phyloP scores from a whole-genome alignment of 2,113 vertebrate genomes.

The Alethe castanea region DNA sequence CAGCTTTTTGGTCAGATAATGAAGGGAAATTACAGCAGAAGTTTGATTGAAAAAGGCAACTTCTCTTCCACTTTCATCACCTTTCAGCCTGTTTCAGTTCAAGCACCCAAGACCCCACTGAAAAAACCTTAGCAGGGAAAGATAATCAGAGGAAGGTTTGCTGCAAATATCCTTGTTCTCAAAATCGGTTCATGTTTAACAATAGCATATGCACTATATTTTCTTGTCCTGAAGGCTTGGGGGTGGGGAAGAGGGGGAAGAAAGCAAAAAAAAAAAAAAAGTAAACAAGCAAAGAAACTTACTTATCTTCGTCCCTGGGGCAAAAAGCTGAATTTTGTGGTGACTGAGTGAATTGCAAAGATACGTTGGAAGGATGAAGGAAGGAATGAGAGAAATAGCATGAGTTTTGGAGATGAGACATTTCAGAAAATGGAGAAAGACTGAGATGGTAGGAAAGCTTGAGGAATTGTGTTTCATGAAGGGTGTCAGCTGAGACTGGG shows the following conservation, averaged over 20 bases:
- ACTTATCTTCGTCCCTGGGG: neutral
- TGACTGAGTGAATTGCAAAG: neutral
- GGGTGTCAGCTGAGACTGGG: neutral
- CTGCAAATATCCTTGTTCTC: neutral
- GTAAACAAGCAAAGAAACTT: neutral
- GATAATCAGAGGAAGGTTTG: neutral
- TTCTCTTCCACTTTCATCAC: neutral
- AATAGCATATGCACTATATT: neutral
- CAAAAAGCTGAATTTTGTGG: neutral
- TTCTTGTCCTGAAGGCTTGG: neutral
- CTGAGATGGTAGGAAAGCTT: neutral
- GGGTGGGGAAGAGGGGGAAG: accelerated
- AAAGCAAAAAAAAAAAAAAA: neutral
- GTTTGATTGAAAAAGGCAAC: neutral
- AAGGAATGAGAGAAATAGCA: neutral
- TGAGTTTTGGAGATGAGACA: neutral
- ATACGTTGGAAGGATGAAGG: neutral
- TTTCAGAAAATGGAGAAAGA: neutral
- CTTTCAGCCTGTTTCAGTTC: neutral
- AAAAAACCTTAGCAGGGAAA: neutral
- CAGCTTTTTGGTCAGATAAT: neutral
- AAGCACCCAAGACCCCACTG: neutral
- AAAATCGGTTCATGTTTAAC: neutral
- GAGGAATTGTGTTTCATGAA: neutral
- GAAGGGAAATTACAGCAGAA: neutral